Percentiles rank a stretch among this genome's conserved stretches.
Evolutionary conservation across 1,140 invertebrate species (phyloP).

Genomic region (Formica exsecta): DNA sequence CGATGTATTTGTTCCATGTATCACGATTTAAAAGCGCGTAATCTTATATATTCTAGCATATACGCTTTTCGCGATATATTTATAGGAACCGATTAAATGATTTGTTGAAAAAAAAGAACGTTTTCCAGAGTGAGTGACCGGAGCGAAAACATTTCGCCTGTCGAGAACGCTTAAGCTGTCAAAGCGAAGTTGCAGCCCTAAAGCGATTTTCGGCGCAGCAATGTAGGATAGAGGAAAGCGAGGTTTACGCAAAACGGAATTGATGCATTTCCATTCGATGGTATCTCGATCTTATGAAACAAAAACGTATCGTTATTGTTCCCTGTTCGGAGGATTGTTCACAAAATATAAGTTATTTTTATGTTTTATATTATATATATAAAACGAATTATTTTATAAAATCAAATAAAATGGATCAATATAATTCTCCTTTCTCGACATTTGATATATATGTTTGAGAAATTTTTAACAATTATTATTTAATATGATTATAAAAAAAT

Average conservation of each 20-base stretch:
- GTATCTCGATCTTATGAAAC: slow-evolving; percentile 36
- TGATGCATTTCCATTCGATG: slow-evolving; percentile 46
- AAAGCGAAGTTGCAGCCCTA: slow-evolving; percentile 52
- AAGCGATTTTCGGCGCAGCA: slow-evolving; percentile 49
- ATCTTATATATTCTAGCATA: not conserved
- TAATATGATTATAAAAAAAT: not conserved
- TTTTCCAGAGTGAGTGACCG: slow-evolving; percentile 8
- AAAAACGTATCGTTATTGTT: slow-evolving; percentile 39
- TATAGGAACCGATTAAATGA: slow-evolving; percentile 40
- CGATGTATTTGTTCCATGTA: not conserved
- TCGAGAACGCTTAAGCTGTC: slow-evolving; percentile 47
- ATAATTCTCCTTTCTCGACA: not conserved
- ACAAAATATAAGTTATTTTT: not conserved
- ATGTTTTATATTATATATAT: not conserved
- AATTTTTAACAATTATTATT: not conserved
- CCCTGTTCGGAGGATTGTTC: not conserved
- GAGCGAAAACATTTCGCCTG: not conserved
- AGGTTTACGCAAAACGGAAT: slow-evolving; percentile 32
- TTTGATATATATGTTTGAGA: not conserved
- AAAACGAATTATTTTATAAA: not conserved
- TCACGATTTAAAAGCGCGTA: not conserved
- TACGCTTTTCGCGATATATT: not conserved
- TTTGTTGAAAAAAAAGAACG: slow-evolving; percentile 23
- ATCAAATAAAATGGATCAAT: slow-evolving; percentile 7
- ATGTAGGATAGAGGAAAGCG: slow-evolving; percentile 26